Evolutionary conservation across 2,888 invertebrate genomes (phyloP).

Genomic region (Andrena dorsata): DNA sequence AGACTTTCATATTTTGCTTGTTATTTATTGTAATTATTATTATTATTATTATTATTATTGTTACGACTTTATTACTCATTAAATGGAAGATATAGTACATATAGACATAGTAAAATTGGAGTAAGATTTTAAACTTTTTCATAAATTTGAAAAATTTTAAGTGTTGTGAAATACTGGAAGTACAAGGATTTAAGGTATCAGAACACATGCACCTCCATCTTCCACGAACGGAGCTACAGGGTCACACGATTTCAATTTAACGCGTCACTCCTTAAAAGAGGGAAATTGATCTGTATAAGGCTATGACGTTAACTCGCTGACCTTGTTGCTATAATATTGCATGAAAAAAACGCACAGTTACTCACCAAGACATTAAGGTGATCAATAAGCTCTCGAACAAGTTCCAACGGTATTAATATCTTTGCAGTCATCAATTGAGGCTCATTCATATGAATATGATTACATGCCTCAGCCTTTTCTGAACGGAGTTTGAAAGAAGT

Average conservation of each 20-base stretch:
- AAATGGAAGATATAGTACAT: too few species aligned
- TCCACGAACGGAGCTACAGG: constrained; percentile 11
- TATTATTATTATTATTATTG: too few species aligned
- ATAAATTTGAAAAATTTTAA: neutral
- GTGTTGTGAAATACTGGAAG: neutral
- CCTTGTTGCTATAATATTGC: constrained; percentile 16
- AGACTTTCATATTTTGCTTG: too few species aligned
- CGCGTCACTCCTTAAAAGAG: neutral
- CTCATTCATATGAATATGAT: constrained; percentile 2
- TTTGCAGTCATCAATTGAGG: constrained; percentile 3
- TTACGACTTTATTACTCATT: too few species aligned
- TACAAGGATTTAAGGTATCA: constrained; percentile 41
- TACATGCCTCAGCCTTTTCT: neutral
- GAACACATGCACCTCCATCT: constrained; percentile 5
- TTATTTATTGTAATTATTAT: too few species aligned
- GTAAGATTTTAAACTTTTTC: too few species aligned
- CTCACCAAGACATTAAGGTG: neutral
- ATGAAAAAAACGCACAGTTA: constrained; percentile 32
- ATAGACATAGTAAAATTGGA: too few species aligned
- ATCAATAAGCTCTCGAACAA: constrained; percentile 1
- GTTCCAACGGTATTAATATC: neutral
- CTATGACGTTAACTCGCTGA: constrained; percentile 10
- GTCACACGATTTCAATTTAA: constrained; percentile 17
- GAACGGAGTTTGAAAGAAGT: neutral
- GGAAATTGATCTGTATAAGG: constrained; percentile 31